Base-by-base conservation (phyloP, 2,888 invertebrate species). In the Ophioninae sp. region DNA sequence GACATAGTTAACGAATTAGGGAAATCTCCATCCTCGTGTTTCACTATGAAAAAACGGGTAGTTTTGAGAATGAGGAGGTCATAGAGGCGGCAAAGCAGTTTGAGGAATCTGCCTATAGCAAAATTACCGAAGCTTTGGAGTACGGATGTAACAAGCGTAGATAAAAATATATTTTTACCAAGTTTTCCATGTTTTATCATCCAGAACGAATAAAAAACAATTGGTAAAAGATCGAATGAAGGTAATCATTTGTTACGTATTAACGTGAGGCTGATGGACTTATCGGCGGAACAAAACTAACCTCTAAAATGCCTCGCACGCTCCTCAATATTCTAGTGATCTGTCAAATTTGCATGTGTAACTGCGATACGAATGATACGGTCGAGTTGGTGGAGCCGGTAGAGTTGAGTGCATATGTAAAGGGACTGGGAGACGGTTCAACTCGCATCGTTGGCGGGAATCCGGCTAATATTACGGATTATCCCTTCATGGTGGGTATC, bases 371-470 rank as follows among this genome's bases (percentile, higher is more conserved):
- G n/a, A 76, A 80, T 74, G 20, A 68, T 8, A 68, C 37, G 17
- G 70, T n/a, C 30, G 37, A 13, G 0, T 6, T 39, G 0, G n/a
- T 59, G 37, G 8, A 37, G 10, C n/a, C 41, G 10, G 50, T 39
- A 13, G 20, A 23, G 7, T 20, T 64, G 59, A 50, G n/a, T 23
- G 17, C 67, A 79, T 21, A n/a, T 62, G n/a, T 50, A 13, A 50
- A 17, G 13, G 3, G 6, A 50, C 50, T 62, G 44, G 37, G 79
- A 3, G 57, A 68, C 39, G 70, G 86, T 67, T 84, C 73, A 20
- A 79, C 79, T 75, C 88, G 89, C 82, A 88, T 90, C 56, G 77
- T 91, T 73, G 91, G 91, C 61, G 91, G 90, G 30, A 73, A 87
- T 68, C 68, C 88, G 75, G 85, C 86, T 56, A 69, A 80, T 76